Conservation (phyloP, 2,888 invertebrate species). For the Stenchaetothrips biformis region DNA sequence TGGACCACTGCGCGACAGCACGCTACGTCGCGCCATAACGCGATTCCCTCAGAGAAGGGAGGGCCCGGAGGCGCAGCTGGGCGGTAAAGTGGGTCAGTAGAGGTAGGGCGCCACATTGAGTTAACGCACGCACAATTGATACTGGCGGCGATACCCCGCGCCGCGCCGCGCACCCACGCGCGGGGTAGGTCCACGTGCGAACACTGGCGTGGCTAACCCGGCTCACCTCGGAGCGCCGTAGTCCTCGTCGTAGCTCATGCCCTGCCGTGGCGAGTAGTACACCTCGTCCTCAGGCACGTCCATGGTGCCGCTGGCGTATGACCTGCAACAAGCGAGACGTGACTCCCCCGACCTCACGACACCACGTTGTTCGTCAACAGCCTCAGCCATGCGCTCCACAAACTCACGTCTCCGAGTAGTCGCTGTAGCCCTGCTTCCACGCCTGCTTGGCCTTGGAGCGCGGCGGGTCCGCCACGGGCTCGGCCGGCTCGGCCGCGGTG, state of each 20-base stretch:
- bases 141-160: no score
- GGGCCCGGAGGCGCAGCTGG: neutral
- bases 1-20: no score
- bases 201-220: neutral
- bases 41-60: no score
- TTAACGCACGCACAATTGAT: no score
- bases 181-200: no score
- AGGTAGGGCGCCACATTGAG: no score
- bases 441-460: neutral
- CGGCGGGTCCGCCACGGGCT: neutral
- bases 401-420: slow-evolving; percentile 25
- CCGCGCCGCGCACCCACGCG: no score
- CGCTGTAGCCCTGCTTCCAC: slow-evolving; percentile 29
- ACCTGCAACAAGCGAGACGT: neutral
- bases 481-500: neutral
- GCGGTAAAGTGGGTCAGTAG: no score
- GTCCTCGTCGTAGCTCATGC: slow-evolving; percentile 43
- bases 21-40: no score
- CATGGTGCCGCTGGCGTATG: neutral
- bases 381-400: neutral
- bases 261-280: slow-evolving; percentile 40
- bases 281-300: slow-evolving; percentile 34
- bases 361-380: neutral
- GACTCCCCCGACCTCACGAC: neutral
- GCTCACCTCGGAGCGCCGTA: slow-evolving; percentile 36